Conservation (phyloP, 2,797 vertebrate species). For the Halcyon leucocephala region DNA sequence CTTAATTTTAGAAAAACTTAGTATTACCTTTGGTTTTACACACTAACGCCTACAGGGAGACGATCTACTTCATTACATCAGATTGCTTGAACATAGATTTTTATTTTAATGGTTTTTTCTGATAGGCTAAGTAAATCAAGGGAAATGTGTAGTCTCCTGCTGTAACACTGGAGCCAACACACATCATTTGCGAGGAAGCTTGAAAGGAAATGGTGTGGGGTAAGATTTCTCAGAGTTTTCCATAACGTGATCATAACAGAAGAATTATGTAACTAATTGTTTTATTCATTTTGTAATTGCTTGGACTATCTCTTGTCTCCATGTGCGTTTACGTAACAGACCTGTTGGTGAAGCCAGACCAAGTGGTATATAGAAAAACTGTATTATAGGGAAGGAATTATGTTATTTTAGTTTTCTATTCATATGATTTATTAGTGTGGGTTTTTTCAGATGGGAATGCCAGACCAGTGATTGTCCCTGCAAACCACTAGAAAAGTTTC, state of each 20-base stretch:
- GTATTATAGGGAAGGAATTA: not conserved
- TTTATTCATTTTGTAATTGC: not conserved
- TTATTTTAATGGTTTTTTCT: not conserved
- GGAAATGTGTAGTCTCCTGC: not conserved
- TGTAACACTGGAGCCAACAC: not conserved
- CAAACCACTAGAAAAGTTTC: not conserved
- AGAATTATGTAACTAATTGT: not conserved
- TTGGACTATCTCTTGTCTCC: not conserved
- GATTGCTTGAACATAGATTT: not conserved
- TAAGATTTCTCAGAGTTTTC: slow-evolving; percentile 15
- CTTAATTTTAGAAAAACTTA: not conserved
- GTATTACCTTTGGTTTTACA: not conserved
- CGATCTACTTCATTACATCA: not conserved
- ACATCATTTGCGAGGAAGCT: not conserved
- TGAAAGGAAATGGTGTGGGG: not conserved
- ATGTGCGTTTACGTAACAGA: not conserved
- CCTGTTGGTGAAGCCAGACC: not conserved
- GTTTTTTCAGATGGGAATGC: not conserved
- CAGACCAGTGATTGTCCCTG: not conserved
- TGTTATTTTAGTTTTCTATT: not conserved
- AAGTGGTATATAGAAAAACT: not conserved
- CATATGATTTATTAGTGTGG: not conserved
- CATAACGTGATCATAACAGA: not conserved
- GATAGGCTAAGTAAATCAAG: not conserved
- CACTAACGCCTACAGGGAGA: not conserved